Conservation (phyloP, 2,797 vertebrate genomes). For the Oreortyx pictus region DNA sequence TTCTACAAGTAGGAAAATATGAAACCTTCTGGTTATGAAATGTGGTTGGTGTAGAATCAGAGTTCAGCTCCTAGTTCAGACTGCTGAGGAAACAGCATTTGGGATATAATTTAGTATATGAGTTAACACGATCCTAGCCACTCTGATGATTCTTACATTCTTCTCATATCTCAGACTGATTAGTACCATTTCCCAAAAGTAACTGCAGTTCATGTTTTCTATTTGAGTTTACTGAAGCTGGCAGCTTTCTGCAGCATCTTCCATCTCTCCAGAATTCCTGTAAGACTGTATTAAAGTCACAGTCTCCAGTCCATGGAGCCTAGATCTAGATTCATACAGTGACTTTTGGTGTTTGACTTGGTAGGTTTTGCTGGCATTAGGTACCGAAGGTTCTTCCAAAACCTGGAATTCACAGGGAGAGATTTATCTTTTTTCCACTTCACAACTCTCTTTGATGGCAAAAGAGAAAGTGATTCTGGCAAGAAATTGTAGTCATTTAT, state of each 20-base stretch:
- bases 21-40: neutral
- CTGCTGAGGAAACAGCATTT: neutral
- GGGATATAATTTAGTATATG: neutral
- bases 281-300: neutral
- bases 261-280: neutral
- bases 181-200: neutral
- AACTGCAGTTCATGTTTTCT: neutral
- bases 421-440: slow-evolving; percentile 85
- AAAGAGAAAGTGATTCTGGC: slow-evolving; percentile 83
- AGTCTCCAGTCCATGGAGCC: neutral
- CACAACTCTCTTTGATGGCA: slow-evolving; percentile 81
- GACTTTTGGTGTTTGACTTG: slow-evolving; percentile 5
- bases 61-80: neutral
- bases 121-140: neutral
- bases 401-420: slow-evolving; percentile 78
- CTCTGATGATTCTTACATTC: neutral
- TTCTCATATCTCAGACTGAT: neutral
- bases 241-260: neutral
- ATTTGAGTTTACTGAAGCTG: neutral
- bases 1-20: neutral
- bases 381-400: slow-evolving; percentile 90
- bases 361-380: slow-evolving; percentile 83
- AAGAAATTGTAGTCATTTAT: slow-evolving; percentile 69
- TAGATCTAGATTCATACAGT: neutral
- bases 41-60: neutral